Conservation (phyloP, 2,888 invertebrate genomes). For the Neoaliturus tenellus region DNA sequence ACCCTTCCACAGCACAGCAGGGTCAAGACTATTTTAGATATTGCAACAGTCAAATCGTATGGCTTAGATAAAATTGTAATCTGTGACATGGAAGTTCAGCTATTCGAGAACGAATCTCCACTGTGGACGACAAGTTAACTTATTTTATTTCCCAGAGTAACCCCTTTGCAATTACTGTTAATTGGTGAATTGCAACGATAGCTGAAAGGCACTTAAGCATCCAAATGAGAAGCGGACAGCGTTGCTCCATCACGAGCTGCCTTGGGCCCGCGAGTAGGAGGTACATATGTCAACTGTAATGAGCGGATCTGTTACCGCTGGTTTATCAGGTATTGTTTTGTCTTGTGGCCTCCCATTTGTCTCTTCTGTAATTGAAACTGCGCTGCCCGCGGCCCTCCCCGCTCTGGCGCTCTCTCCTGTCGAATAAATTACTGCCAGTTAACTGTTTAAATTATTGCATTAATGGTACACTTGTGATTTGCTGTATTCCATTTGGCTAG, state of each 20-base stretch:
- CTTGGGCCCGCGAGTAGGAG: neutral
- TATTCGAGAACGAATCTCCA: no score
- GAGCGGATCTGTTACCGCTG: constrained; percentile 27
- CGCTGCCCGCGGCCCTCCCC: neutral
- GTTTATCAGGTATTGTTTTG: constrained; percentile 26
- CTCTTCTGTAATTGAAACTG: constrained; percentile 33
- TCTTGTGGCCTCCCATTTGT: constrained; percentile 39
- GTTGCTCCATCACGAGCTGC: neutral
- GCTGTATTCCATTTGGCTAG: neutral
- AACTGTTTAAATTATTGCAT: neutral
- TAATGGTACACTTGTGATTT: neutral
- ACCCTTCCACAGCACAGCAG: no score
- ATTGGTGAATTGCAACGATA: no score
- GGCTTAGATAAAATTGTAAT: no score
- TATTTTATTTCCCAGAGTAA: no score
- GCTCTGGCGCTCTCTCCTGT: neutral
- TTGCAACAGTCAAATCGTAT: no score
- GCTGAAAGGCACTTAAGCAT: no score
- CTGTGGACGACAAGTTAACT: no score
- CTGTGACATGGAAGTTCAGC: no score
- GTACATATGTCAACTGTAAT: constrained; percentile 15
- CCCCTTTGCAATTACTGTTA: no score
- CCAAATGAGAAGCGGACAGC: neutral
- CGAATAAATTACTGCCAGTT: constrained; percentile 25
- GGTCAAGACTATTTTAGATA: no score